Base-by-base conservation (phyloP, 2,113 vertebrate species). In the Nothobranchius furzeri region DNA sequence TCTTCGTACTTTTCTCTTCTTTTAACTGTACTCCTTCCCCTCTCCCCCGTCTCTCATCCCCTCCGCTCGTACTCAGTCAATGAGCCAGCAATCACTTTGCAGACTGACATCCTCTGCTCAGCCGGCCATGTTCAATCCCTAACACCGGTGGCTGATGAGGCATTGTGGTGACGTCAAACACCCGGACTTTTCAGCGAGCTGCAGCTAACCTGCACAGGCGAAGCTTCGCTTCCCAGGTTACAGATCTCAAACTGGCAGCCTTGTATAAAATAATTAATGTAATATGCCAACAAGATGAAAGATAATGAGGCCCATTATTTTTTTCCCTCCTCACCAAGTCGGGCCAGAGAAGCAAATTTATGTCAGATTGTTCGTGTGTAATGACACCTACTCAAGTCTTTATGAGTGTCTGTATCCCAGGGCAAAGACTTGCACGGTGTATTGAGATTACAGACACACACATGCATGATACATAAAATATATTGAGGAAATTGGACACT, bases 51-150 rank as follows among this genome's bases (percentile, higher is more conserved):
- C 75, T 45, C 4, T 40, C 11, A 25, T 12, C 48, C 40, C 69
- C 67, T 62, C 24, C 78, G 68, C 83, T 85, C 75, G 74, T 48
- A 79, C 81, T 85, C 86, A 83, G 85, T 86, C 90, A 90, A 85
- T 79, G 82, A 88, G 86, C 84, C 87, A 84, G 85, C 90, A 91
- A 90, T 91, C 91, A 88, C 88, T 88, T 86, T 89, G 80, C 88
- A 89, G 86, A 85, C 85, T 85, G 86, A 88, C 83, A 87, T 84
- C 81, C 77, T 88, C 84, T 78, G 87, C 88, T 87, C 85, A 78
- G 81, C 79, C 87, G 83, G 87, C 85, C 88, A 82, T 89, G 86
- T 86, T 90, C 87, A 88, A 87, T 88, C 87, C 85, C 81, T 50
- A 76, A 78, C 82, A 88, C 82, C 68, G 74, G 85, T 83, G 86